phyloP scores from a whole-genome alignment of 2,888 invertebrate species.

The Ochlodes sylvanus region DNA sequence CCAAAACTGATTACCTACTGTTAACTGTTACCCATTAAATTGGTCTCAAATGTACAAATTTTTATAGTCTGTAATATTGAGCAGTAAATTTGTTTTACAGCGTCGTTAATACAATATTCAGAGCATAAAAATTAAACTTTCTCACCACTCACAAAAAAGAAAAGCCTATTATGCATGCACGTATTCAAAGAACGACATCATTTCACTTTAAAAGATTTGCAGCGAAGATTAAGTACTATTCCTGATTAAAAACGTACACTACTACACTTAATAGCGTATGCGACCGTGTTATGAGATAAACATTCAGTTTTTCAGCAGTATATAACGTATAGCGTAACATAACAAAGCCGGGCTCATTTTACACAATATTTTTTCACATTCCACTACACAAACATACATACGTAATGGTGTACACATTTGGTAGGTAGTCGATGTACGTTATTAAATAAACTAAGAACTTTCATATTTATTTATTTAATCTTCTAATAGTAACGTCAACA shows the following conservation, averaged over 20 bases:
- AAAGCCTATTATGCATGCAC: neutral
- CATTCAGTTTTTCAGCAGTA: slow-evolving; percentile 4
- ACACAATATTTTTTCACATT: too few relatives aligned
- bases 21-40: too few relatives aligned
- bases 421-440: too few relatives aligned
- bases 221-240: slow-evolving; percentile 9
- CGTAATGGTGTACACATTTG: too few relatives aligned
- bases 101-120: slow-evolving; percentile 6
- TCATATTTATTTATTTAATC: too few relatives aligned
- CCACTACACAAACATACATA: too few relatives aligned
- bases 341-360: too few relatives aligned
- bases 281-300: neutral
- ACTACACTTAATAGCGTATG: neutral
- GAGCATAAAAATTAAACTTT: slow-evolving; percentile 24
- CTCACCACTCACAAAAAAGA: slow-evolving; percentile 2
- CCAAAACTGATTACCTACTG: too few relatives aligned
- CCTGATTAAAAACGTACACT: slow-evolving; percentile 14
- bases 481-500: too few relatives aligned
- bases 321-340: neutral
- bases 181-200: slow-evolving; percentile 9
- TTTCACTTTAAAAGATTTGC: slow-evolving; percentile 13
- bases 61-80: neutral
- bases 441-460: too few relatives aligned
- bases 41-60: neutral
- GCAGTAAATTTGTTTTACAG: slow-evolving; percentile 9